Evolutionary conservation across 2,888 invertebrate genomes (phyloP), one percentile per base, ranked within the genome.

Genomic region (Criorhina ranunculi): DNA sequence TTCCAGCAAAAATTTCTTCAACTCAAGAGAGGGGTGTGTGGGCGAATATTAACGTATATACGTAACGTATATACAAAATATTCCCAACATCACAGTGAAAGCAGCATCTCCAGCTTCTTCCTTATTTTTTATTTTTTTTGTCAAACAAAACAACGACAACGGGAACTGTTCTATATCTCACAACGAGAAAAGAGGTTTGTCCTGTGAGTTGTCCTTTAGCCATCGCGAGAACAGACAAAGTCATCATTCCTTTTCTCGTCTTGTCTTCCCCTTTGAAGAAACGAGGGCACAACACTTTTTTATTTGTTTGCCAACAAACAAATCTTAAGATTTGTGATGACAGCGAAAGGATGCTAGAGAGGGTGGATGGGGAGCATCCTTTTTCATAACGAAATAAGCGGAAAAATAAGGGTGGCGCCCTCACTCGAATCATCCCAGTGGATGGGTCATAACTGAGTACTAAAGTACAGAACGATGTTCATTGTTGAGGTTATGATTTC

Each of bases 261-360:
- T n/a, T 81, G 81, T 67, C 24, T 24, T 24, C 69, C 49, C 55
- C 77, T 82, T 82, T 82, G 70, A 82, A 59, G 76, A 76, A 82
- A 78, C 24, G 24, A 66, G 78, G 83, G 83, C 79, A 75, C 40
- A 83, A 83, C 79, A 79, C 79, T 73, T 83, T 83, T 78, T 78
- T 69, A 75, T 83, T 83, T 83, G 83, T 79, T 79, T 83, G 83
- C 73, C 67, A 69, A 79, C 79, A 79, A 83, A 75, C 83, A 79
- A 83, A 79, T 83, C 83, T 73, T 75, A 57, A 79, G 79, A 83
- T 79, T 83, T 83, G 83, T 67, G 83, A 83, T 73, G 83, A 82
- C 83, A 83, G 79, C 62, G 15, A 69, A 67, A 83, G 79, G 79
- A 79, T 83, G 82, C 82, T 66, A 59, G 57, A 40, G 37, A 35